phyloP scores from a whole-genome alignment of 2,797 vertebrate genomes.

The Aotus griseimembra region DNA sequence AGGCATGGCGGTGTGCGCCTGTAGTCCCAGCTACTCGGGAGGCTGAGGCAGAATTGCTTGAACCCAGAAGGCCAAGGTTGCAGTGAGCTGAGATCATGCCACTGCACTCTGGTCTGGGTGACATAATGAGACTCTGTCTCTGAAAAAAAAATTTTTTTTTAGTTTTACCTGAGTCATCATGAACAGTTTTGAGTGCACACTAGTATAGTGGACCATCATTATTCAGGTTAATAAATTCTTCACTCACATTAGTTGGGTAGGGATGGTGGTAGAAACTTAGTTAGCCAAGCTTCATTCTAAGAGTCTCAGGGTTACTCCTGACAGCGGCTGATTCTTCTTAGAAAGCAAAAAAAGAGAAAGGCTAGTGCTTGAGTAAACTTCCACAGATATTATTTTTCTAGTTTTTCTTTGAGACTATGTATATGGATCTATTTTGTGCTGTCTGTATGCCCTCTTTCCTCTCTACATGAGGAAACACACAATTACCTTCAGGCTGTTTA shows the following conservation, averaged over 20 bases:
- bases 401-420: background rate
- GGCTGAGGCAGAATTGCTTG: no score
- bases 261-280: background rate
- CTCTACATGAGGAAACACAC: background rate
- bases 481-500: background rate
- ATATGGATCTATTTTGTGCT: background rate
- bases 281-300: background rate
- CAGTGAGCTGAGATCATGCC: no score
- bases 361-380: background rate
- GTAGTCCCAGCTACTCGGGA: no score
- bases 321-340: background rate
- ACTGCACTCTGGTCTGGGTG: no score
- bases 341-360: background rate
- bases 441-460: background rate
- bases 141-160: background rate
- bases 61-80: no score
- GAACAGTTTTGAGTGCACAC: background rate
- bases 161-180: background rate
- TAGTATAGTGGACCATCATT: background rate
- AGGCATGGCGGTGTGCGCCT: no score
- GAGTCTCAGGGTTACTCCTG: background rate
- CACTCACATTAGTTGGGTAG: background rate
- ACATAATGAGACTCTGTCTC: no score
- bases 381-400: background rate
- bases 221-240: background rate